phyloP scores from a whole-genome alignment of 2,888 invertebrate genomes.

The Heliconius erato region DNA sequence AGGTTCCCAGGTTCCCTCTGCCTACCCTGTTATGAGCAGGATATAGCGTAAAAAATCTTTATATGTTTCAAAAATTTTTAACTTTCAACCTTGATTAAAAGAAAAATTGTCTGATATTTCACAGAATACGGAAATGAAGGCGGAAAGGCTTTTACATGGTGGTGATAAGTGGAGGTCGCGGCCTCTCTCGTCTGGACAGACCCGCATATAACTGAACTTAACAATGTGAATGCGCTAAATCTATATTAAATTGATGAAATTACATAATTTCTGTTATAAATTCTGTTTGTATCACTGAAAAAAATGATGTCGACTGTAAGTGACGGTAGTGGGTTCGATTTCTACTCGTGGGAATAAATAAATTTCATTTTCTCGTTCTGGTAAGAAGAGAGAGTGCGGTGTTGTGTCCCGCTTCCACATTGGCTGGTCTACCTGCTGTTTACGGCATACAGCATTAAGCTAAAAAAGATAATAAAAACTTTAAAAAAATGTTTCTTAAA shows the following conservation, averaged over 20 bases:
- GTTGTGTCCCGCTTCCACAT: neutral
- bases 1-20: too few relatives aligned
- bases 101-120: neutral
- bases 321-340: neutral
- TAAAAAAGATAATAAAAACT: too few relatives aligned
- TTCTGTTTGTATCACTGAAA: neutral
- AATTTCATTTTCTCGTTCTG: neutral
- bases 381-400: neutral
- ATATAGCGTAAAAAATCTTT: neutral
- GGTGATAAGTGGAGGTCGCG: slow-evolving; percentile 63
- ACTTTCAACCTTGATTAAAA: neutral
- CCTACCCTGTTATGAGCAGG: too few relatives aligned
- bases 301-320: neutral
- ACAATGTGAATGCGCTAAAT: neutral
- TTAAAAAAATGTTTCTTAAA: too few relatives aligned
- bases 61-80: neutral
- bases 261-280: neutral
- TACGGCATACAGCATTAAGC: too few relatives aligned
- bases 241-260: neutral
- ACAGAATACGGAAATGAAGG: slow-evolving; percentile 55
- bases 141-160: slow-evolving; percentile 59
- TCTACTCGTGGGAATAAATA: neutral
- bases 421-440: too few relatives aligned
- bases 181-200: slow-evolving; percentile 61
- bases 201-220: slow-evolving; percentile 58